Evolutionary conservation across 2,888 invertebrate genomes (phyloP).

Genomic region (Incurvaria masculella): DNA sequence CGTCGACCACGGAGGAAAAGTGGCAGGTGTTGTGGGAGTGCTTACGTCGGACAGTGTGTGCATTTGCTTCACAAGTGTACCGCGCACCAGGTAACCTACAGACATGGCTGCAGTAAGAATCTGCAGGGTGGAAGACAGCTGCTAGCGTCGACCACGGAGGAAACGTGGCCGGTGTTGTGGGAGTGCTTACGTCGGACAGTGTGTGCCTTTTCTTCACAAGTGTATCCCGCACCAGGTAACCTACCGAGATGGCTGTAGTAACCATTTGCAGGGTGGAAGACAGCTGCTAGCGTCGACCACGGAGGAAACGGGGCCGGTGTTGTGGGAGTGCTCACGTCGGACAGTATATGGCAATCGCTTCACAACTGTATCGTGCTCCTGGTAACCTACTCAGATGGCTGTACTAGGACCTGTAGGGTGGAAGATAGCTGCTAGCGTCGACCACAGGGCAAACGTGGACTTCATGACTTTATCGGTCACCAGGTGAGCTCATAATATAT

Average conservation of each 20-base stretch:
- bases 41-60: no score
- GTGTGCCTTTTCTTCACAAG: constrained; percentile 42
- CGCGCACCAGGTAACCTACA: background rate
- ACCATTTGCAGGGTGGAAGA: background rate
- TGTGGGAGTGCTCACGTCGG: constrained; percentile 31
- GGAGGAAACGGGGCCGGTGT: constrained; percentile 33
- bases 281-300: constrained; percentile 28
- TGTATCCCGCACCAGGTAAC: constrained; percentile 44
- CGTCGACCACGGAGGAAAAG: background rate
- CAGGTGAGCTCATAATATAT: background rate
- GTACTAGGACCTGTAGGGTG: background rate
- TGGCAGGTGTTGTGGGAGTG: constrained; percentile 1
- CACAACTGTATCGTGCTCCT: constrained; percentile 44
- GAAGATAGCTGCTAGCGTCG: constrained; percentile 12
- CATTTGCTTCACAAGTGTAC: background rate
- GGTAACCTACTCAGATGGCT: constrained; percentile 20
- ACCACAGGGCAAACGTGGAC: background rate
- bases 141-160: constrained; percentile 29
- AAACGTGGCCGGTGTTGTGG: constrained; percentile 34
- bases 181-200: constrained; percentile 30
- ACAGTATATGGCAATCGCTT: constrained; percentile 40
- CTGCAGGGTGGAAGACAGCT: constrained; percentile 15
- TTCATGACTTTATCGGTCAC: background rate
- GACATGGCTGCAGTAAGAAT: background rate
- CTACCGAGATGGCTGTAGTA: background rate